Percentiles rank a stretch among this genome's conserved stretches.
phyloP scores from a whole-genome alignment of 2,888 invertebrate species.

The Pyrocoelia pectoralis region DNA sequence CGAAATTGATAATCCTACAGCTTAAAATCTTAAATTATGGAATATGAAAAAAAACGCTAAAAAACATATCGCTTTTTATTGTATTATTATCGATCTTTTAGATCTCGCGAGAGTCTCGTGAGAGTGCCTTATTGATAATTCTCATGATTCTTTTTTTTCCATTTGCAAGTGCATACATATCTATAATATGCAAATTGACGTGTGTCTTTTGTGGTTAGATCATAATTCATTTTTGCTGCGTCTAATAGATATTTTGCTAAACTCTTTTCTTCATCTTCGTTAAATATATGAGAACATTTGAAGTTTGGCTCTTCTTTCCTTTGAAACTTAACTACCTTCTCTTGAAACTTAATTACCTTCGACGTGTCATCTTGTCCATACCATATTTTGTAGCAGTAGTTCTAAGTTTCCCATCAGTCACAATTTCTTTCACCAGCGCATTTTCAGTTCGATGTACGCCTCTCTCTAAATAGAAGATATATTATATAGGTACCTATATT shows the following conservation, averaged over 20 bases:
- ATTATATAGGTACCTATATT: too few relatives aligned
- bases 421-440: background rate
- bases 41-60: too few relatives aligned
- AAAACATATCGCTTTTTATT: too few relatives aligned
- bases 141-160: background rate
- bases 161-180: background rate
- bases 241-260: conserved; percentile 1
- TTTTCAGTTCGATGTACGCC: background rate
- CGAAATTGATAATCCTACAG: too few relatives aligned
- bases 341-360: too few relatives aligned
- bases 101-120: too few relatives aligned
- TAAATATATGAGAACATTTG: background rate
- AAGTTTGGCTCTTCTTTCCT: background rate
- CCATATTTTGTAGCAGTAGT: conserved; percentile 1
- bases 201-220: background rate
- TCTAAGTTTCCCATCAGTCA: conserved; percentile 3
- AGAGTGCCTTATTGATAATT: background rate
- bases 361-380: conserved; percentile 2
- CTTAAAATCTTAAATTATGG: too few relatives aligned
- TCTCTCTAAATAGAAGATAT: too few relatives aligned
- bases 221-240: background rate
- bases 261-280: background rate
- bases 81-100: too few relatives aligned
- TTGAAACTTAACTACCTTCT: background rate
- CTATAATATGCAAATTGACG: background rate